Percentiles rank a stretch among this genome's conserved stretches.
Evolutionary conservation across 2,113 vertebrate genomes (phyloP).

Genomic region (Perccottus glenii): DNA sequence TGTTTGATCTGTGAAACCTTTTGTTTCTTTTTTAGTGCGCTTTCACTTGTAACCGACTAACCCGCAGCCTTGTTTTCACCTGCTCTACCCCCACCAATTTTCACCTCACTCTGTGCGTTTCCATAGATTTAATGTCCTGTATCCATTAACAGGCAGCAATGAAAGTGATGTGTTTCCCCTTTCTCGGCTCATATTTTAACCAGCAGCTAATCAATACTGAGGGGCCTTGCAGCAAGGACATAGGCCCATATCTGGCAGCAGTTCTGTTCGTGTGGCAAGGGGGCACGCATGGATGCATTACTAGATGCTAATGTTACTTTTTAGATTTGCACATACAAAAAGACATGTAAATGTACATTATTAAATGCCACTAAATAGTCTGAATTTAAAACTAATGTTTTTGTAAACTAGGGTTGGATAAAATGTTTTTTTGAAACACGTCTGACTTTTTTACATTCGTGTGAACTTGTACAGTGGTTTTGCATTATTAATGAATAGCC

Average conservation of each 20-base stretch:
- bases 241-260: slow-evolving; percentile 13
- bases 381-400: not conserved
- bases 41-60: slow-evolving; percentile 15
- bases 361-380: not conserved
- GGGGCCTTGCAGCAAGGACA: slow-evolving; percentile 39
- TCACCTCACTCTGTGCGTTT: slow-evolving; percentile 14
- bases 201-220: slow-evolving; percentile 56
- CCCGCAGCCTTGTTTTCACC: slow-evolving; percentile 12
- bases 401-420: not conserved
- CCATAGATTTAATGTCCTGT: slow-evolving; percentile 37
- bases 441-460: no score
- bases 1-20: slow-evolving; percentile 8
- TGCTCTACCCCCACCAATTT: not conserved
- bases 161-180: slow-evolving; percentile 44
- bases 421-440: no score
- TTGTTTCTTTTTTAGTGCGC: not conserved
- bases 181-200: slow-evolving; percentile 55
- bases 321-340: not conserved
- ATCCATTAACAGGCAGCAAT: slow-evolving; percentile 48
- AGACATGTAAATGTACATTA: not conserved
- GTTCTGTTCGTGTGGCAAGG: not conserved
- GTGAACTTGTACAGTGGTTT: no score
- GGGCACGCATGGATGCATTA: slow-evolving; percentile 6
- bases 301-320: not conserved
- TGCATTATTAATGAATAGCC: no score